Percentiles rank a stretch among this genome's conserved stretches.
Conservation (phyloP, 2,113 vertebrate species). For the Campylorhamphus procurvoides region DNA sequence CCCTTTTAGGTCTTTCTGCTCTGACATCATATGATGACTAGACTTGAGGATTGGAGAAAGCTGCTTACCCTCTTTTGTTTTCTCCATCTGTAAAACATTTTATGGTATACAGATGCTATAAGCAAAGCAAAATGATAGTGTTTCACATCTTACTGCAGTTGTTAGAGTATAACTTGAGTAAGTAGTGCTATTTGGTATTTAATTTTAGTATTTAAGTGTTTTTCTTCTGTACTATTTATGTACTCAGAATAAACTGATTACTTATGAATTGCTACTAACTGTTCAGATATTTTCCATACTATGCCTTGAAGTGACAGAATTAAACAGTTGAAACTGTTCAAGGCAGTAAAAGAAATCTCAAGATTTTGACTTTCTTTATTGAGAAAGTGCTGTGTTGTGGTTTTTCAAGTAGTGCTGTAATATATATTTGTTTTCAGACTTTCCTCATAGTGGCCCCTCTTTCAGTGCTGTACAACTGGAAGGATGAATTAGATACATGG, state of each 20-base stretch:
- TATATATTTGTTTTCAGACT: constrained; percentile 71
- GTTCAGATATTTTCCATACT: neutral
- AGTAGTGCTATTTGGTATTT: neutral
- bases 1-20: neutral
- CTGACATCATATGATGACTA: neutral
- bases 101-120: neutral
- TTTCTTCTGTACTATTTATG: neutral
- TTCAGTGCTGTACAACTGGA: constrained; percentile 97
- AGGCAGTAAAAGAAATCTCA: neutral
- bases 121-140: neutral
- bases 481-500: constrained; percentile 94
- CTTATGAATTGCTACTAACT: neutral
- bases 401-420: neutral
- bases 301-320: neutral
- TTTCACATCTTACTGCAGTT: neutral
- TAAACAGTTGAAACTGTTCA: neutral
- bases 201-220: neutral
- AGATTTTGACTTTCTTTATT: neutral
- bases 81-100: neutral
- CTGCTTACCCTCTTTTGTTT: neutral
- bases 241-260: neutral
- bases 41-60: neutral
- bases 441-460: constrained; percentile 95
- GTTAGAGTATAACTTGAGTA: neutral
- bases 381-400: neutral